Evolutionary conservation across 92 coral and sea anemone species (phyloP).

Genomic region (Porites divaricata): DNA sequence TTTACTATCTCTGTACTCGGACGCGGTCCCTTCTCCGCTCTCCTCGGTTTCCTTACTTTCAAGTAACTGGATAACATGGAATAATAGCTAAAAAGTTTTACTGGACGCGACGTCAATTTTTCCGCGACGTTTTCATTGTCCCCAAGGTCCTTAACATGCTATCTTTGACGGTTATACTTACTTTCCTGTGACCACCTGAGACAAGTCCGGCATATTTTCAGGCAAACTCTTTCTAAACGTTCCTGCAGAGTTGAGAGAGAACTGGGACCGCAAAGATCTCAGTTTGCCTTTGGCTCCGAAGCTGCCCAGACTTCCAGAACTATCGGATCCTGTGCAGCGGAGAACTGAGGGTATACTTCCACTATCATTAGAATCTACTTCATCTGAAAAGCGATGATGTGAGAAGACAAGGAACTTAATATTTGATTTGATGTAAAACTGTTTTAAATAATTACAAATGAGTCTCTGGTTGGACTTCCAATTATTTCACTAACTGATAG

Average conservation of each 20-base stretch:
- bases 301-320: conserved; percentile 86
- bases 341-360: conserved; percentile 83
- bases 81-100: no score
- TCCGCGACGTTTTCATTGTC: no score
- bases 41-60: no score
- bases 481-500: background rate
- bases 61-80: no score
- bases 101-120: no score
- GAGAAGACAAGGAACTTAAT: background rate
- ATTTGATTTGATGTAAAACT: no score
- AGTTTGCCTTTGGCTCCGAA: conserved; percentile 74
- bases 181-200: conserved; percentile 54
- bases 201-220: conserved; percentile 71
- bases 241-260: conserved; percentile 76
- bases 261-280: conserved; percentile 77
- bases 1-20: no score
- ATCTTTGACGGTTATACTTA: background rate
- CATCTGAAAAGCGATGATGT: conserved; percentile 35
- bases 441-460: no score
- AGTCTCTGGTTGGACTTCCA: no score
- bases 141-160: no score
- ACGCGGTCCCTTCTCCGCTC: no score
- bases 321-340: conserved; percentile 86
- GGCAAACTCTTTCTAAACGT: conserved; percentile 80
- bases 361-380: conserved; percentile 85